Evolutionary conservation across 2,888 invertebrate species (phyloP).

Genomic region (Tetranychus piercei): DNA sequence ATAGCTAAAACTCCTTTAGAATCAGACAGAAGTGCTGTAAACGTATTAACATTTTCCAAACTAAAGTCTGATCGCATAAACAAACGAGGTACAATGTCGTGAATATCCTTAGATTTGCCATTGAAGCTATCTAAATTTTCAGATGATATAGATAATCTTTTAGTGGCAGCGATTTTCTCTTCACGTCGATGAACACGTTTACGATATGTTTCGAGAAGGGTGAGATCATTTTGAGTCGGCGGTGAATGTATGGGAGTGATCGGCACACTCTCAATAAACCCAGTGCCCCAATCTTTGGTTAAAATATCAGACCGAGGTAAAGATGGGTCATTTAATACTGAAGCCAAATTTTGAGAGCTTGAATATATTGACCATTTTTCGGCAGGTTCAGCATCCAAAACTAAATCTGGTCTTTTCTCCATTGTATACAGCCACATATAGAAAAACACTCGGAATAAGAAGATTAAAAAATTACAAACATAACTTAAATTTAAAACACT

Average conservation of each 20-base stretch:
- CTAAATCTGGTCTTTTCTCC: background rate
- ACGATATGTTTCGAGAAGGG: constrained; percentile 74
- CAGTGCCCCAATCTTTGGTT: constrained; percentile 92
- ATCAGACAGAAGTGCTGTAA: constrained; percentile 58
- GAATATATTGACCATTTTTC: constrained; percentile 63
- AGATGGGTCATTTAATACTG: constrained; percentile 83
- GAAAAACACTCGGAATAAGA: background rate
- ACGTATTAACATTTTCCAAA: constrained; percentile 58
- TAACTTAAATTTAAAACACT: background rate
- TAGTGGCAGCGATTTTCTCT: background rate
- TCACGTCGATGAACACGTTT: constrained; percentile 34
- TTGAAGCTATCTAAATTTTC: background rate
- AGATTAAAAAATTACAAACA: background rate
- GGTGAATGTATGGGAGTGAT: constrained; percentile 31
- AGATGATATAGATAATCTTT: background rate
- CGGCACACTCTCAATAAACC: constrained; percentile 53
- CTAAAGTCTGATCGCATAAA: constrained; percentile 61
- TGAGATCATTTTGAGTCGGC: constrained; percentile 51
- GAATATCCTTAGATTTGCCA: constrained; percentile 20
- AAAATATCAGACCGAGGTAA: constrained; percentile 55
- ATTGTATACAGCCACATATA: background rate
- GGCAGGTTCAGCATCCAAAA: background rate
- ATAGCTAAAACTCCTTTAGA: background rate
- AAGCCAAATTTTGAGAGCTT: constrained; percentile 80
- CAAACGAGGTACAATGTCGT: constrained; percentile 35